A percentile compares a stretch with the other conserved stretches of the same genome.
Conservation (phyloP, 1,140 invertebrate genomes). For the Arion vulgaris region DNA sequence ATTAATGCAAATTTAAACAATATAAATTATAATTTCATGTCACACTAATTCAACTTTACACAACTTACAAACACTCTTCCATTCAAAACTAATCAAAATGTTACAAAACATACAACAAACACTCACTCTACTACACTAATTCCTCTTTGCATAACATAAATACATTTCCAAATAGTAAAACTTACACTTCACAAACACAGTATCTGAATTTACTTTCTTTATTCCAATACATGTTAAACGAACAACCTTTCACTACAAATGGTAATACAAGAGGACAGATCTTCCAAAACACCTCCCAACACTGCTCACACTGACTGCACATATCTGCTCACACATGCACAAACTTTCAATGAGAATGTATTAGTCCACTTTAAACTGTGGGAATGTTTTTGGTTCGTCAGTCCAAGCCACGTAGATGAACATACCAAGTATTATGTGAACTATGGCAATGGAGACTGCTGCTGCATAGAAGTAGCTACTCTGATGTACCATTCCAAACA, state of each 20-base stretch:
- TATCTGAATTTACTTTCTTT: too few species aligned
- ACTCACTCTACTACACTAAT: too few species aligned
- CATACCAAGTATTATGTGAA: slow-evolving; percentile 83
- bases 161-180: too few species aligned
- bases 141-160: too few species aligned
- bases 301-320: not conserved
- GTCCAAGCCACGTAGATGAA: slow-evolving; percentile 86
- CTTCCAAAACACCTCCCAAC: not conserved
- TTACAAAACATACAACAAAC: too few species aligned
- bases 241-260: not conserved
- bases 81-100: too few species aligned
- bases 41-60: too few species aligned
- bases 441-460: slow-evolving; percentile 81
- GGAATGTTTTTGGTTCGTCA: slow-evolving; percentile 72
- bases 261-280: not conserved
- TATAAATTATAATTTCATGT: too few species aligned
- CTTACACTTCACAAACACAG: too few species aligned
- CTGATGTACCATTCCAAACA: slow-evolving; percentile 75
- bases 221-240: too few species aligned
- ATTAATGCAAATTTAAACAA: too few species aligned
- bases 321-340: not conserved
- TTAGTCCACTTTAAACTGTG: slow-evolving; percentile 55
- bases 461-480: slow-evolving; percentile 82
- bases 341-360: not conserved
- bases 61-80: too few species aligned